Base-by-base conservation (phyloP, 2,113 vertebrate genomes). In the Camelus bactrianus region DNA sequence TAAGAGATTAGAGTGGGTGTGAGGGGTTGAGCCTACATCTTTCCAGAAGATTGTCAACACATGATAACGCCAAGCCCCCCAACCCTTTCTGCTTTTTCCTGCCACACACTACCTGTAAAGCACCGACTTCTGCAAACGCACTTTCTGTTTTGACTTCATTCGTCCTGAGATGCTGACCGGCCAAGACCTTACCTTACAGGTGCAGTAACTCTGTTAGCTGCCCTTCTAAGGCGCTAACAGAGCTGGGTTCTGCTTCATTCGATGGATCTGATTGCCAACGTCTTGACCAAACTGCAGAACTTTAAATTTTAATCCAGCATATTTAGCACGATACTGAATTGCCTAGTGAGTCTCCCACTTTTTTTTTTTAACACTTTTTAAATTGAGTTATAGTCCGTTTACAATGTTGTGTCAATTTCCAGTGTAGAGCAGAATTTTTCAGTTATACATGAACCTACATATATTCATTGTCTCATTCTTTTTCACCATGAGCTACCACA, bases 261-360 rank as follows among this genome's bases (percentile, higher is more conserved):
- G 24, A 70, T 65, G 13, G 15, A 11, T 76, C 48, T 94, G 50
- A 64, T 48, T 72, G 26, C 42, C 80, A 92, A 65, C 4, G 62
- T 94, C 70, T 90, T 95, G 22, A 73, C 13, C 22, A 80, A 65
- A 58, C 5, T 30, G 32, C 24, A 69, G 24, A 30, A 79, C 60
- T 82, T 95, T 26, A 67, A 93, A 84, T 73, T 84, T 92, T 85
- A 91, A 73, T 73, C 83, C 48, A 76, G 17, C 19, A 22, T 32
- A 20, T 58, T 86, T 94, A 56, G 19, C 52, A 80, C 16, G 22
- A 95, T 87, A 72, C 11, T 26, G 15, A 11, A 60, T 77, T 28
- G 52, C 1, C 5, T 97, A 98, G 93, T 93, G 97, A 97, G 77
- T 92, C 93, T 83, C 67, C 70, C 54, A 96, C 97, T 93, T 90